Evolutionary conservation across 2,797 vertebrate genomes (phyloP).

Genomic region (Gobio occitaniae): DNA sequence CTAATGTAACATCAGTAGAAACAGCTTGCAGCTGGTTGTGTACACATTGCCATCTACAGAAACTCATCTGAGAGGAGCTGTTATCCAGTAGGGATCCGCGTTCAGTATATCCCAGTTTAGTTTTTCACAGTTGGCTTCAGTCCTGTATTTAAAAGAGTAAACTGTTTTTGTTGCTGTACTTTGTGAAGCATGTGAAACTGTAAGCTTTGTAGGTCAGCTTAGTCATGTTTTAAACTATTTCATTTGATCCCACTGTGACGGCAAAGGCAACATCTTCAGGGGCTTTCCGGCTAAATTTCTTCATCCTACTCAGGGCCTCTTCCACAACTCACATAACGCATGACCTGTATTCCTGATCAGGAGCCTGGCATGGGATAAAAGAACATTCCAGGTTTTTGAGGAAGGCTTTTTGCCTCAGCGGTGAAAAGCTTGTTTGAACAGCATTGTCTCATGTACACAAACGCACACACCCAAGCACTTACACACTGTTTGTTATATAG

Average conservation of each 20-base stretch:
- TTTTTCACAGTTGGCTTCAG: not conserved
- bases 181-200: not conserved
- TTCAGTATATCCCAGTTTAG: not conserved
- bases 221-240: conserved; percentile 14
- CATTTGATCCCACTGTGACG: conserved; percentile 20
- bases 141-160: not conserved
- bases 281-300: conserved; percentile 11
- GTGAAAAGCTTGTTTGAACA: conserved; percentile 41
- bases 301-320: conserved; percentile 18
- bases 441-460: conserved; percentile 1
- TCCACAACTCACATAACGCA: conserved; percentile 20
- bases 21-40: not conserved
- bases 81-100: not conserved
- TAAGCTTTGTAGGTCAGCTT: conserved; percentile 4
- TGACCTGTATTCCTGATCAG: conserved; percentile 40
- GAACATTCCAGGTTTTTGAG: conserved; percentile 52
- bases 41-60: not conserved
- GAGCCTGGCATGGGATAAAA: conserved; percentile 41
- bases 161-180: not conserved
- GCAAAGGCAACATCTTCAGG: conserved; percentile 11
- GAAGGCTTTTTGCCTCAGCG: conserved; percentile 32
- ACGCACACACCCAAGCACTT: not conserved
- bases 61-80: not conserved
- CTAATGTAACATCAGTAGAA: not conserved
- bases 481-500: conserved; percentile 50